Base-by-base conservation (phyloP, 2,888 invertebrate species). In the Galeruca laticollis region DNA sequence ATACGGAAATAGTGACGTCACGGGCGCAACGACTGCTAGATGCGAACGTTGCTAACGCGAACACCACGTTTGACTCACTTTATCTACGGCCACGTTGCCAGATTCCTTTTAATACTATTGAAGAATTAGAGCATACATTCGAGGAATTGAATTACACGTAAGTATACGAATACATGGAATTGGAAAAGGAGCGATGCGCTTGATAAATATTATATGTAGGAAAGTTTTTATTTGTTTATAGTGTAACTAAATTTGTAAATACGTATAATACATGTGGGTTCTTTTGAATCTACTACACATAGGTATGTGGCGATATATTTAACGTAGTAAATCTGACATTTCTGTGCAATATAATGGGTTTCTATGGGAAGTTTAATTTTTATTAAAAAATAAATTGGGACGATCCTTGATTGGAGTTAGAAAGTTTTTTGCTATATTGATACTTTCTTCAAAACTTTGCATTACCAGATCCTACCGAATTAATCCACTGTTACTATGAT, bases 371-470 rank as follows among this genome's bases (percentile, higher is more conserved):
- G n/a, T n/a, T n/a, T n/a, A 89, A 73, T 91, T 88, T 76, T 93
- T 88, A 2, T 94, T 88, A 2, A 95, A 88, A 81, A 95, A 93
- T 0, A 95, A 86, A 79, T 95, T 95, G 15, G 86, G 86, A 37
- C 95, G 87, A 49, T 91, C 87, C 26, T 92, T 88, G 0, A 94
- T 89, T 0, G 95, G 94, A 54, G 94, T 87, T 0, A 95, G 87
- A 80, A 95, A 95, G 0, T 94, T 93, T 82, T 94, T 94, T 8
- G 94, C 79, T 73, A 76, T 76, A 54, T 78, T 77, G 37, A 60
- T 68, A 91, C 2, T 65, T 69, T 76, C 76, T 2, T 77, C 78
- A 37, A 74, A 49, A 20, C 70, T 73, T 33, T 71, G 73, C 21
- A 62, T 71, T n/a, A 73, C 57, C 59, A 74, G 63, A 49, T 74